Evolutionary conservation across 2,113 vertebrate genomes (phyloP).

Genomic region (Pygoscelis antarcticus): DNA sequence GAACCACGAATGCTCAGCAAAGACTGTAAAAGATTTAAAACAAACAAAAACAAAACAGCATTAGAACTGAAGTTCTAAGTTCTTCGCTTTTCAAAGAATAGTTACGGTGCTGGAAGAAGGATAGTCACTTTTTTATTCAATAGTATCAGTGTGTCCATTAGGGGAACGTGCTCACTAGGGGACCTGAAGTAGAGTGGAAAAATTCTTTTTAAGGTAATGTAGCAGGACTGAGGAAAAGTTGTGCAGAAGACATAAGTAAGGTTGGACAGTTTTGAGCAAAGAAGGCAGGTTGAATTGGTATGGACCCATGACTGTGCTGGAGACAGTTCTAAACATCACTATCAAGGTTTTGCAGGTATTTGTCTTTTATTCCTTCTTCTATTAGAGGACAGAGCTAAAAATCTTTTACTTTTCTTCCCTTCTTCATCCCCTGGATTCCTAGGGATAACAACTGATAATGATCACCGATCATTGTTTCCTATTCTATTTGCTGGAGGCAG

Average conservation of each 20-base stretch:
- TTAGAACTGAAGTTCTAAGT: not conserved
- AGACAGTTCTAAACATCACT: not conserved
- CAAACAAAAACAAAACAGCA: not conserved
- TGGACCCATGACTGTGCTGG: not conserved
- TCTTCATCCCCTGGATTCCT: not conserved
- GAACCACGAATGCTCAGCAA: constrained; percentile 91
- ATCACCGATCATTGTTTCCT: not conserved
- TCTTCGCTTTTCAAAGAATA: not conserved
- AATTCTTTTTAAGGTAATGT: not conserved
- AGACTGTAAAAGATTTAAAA: constrained; percentile 80
- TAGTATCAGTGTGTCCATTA: not conserved
- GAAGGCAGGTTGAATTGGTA: not conserved
- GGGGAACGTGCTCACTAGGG: not conserved
- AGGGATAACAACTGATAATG: not conserved
- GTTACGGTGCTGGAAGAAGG: not conserved
- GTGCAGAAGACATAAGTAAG: not conserved
- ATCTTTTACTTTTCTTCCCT: not conserved
- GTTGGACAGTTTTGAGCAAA: not conserved
- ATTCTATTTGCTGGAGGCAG: not conserved
- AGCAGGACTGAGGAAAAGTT: not conserved
- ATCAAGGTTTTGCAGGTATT: not conserved
- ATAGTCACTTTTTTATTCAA: not conserved
- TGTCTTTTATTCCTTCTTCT: not conserved
- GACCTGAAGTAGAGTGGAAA: not conserved
- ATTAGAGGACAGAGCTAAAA: not conserved